Conservation (phyloP, 2,888 invertebrate genomes). For the Pseudanteris insignis region DNA sequence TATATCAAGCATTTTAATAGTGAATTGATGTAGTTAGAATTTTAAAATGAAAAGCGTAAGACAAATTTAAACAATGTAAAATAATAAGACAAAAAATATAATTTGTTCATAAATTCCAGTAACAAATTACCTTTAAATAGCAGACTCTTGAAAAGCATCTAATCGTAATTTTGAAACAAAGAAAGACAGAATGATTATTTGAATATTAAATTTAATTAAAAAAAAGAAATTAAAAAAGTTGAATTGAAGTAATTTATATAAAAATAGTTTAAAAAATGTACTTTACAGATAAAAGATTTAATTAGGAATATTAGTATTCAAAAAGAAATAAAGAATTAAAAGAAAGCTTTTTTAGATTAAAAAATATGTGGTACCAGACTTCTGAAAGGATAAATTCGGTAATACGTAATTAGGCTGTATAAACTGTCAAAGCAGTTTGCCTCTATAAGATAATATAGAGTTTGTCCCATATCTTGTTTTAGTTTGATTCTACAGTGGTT, state of each 20-base stretch:
- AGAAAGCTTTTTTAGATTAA: constrained; percentile 2
- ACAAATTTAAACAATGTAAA: no score
- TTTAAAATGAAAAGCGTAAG: no score
- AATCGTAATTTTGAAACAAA: constrained; percentile 47
- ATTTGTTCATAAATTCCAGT: background rate
- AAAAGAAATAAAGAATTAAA: constrained; percentile 4
- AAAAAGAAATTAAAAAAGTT: no score
- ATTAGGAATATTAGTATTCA: background rate
- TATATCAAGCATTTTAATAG: no score
- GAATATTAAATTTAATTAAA: no score
- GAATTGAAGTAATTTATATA: no score
- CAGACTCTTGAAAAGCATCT: constrained; percentile 43
- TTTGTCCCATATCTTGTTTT: constrained; percentile 86
- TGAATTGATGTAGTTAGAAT: no score
- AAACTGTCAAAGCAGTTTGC: constrained; percentile 89
- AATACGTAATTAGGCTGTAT: constrained; percentile 90
- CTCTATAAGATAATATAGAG: constrained; percentile 91
- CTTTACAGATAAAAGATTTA: no score
- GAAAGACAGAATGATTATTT: constrained; percentile 33
- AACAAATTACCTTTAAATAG: constrained; percentile 44
- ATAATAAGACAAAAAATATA: no score
- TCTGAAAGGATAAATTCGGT: constrained; percentile 84
- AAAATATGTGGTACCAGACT: constrained; percentile 72
- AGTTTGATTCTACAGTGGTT: constrained; percentile 93
- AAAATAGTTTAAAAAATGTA: no score